Conservation (phyloP, 2,113 vertebrate species). For the Pyxicephalus adspersus region DNA sequence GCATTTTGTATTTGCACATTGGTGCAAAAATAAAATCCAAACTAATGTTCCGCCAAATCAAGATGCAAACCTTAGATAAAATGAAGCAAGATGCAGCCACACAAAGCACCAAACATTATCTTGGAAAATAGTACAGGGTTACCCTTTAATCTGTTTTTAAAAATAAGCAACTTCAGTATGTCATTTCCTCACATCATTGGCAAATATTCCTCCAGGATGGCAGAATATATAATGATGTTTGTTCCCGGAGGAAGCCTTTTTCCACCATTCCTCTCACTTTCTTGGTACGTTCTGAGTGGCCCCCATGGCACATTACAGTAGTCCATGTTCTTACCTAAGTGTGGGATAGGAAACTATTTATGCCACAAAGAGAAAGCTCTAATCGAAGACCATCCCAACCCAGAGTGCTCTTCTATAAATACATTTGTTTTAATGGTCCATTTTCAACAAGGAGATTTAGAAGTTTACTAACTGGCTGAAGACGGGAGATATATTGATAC, state of each 20-base stretch:
- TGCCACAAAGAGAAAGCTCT: not conserved
- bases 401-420: constrained; percentile 9
- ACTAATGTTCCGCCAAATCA: no score
- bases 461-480: constrained; percentile 16
- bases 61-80: no score
- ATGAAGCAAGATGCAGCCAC: no score
- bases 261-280: not conserved
- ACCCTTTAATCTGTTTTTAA: no score
- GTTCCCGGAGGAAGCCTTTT: not conserved
- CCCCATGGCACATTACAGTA: constrained; percentile 1
- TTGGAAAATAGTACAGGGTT: no score
- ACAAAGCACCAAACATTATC: no score
- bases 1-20: no score
- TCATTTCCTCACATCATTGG: no score
- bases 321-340: not conserved
- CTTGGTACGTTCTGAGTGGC: not conserved
- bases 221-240: not conserved
- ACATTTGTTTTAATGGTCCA: constrained; percentile 33
- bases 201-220: no score
- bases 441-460: constrained; percentile 36
- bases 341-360: constrained; percentile 20
- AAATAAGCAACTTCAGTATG: no score
- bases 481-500: constrained; percentile 11
- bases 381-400: not conserved
- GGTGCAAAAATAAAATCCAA: no score